Evolutionary conservation across 2,888 invertebrate species (phyloP), one percentile per base, ranked within the genome.

Genomic region (Saturnia pavonia): DNA sequence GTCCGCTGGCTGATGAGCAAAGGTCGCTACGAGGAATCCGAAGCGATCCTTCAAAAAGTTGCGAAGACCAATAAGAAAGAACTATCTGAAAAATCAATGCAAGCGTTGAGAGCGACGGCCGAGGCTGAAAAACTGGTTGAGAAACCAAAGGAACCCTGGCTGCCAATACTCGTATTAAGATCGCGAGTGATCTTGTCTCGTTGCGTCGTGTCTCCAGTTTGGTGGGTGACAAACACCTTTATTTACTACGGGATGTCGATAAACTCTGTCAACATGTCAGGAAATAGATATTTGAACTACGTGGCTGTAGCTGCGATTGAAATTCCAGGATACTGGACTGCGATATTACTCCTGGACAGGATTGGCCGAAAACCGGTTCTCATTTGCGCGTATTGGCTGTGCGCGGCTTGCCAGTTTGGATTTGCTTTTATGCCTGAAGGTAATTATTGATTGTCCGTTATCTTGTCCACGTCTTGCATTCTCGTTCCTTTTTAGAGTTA

Each of bases 1-100:
- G 94, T 96, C 1, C 94, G 97, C 73, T 97, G 97, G 97, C 94
- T 97, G 69, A 89, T 97, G 77, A 96, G 96, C 71, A 96, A 96
- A 80, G 95, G 95, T 0, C 94, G 95, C 71, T 95, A 94, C 73
- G 94, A 95, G 22, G 95, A 96, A 75, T 96, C 96, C 0, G 95
- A 95, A 77, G 86, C 85, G 25, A 94, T 96, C 2, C 88, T 96
- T 12, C 93, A 94, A 65, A 94, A 92, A 73, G 95, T 96, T 4
- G 96, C 97, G 0, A 89, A 87, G 75, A 88, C 95, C 0, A 97
- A 97, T 75, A 94, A 92, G 14, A 89, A 76, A 51, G 70, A 80
- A 25, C 71, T 92, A 0, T 91, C 91, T 0, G 84, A 88, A 0
- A 86, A 88, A 67, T 91, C 91, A 2, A 69, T 91, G 16, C 75